Base-by-base conservation (phyloP, 2,113 vertebrate species). In the Cyphomyrus plagiostoma region DNA sequence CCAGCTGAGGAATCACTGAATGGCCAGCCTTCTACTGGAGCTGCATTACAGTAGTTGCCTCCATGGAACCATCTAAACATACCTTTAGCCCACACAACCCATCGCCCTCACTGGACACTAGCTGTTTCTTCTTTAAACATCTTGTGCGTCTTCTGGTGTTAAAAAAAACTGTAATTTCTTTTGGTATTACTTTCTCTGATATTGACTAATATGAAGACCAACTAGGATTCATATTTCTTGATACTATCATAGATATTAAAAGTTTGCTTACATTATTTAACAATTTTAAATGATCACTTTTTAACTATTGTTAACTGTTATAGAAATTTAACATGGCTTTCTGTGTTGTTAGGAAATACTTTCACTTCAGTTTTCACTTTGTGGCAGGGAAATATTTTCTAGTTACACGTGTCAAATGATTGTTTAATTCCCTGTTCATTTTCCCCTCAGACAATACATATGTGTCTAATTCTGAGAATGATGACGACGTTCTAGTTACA, bases 401-500 rank as follows among this genome's bases (percentile, higher is more conserved):
- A 39, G 13, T 35, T 42, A 45, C 13, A 82, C 0, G 9, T 49
- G n/a, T 86, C 23, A 86, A 45, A 82, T 82, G 45, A 15, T 19
- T n/a, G 83, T 49, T 46, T 86, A n/a, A 86, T 49, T 86, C 17
- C 46, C 23, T 88, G 30, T 58, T 62, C 30, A 3, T 88, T 45
- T 45, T 10, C 26, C 49, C 94, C 7, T 0, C 93, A 98, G 97
- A 98, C 93, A 98, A 98, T 93, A 98, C 97, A 0, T 98, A 97
- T 0, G 97, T 98, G 90, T 98, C 97, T 92, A 98, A 97, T 95
- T 97, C 97, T 92, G 97, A 97, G 92, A 97, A 98, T 0, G 95
- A 97, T 89, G 97, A 98, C 95, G 97, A 98, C 91, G 97, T 98
- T 23, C 94, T 98, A 95, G 97, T 98, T 91, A 97, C 97, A 87